phyloP scores from a whole-genome alignment of 1,140 invertebrate genomes.

The Zaprionus davidi region DNA sequence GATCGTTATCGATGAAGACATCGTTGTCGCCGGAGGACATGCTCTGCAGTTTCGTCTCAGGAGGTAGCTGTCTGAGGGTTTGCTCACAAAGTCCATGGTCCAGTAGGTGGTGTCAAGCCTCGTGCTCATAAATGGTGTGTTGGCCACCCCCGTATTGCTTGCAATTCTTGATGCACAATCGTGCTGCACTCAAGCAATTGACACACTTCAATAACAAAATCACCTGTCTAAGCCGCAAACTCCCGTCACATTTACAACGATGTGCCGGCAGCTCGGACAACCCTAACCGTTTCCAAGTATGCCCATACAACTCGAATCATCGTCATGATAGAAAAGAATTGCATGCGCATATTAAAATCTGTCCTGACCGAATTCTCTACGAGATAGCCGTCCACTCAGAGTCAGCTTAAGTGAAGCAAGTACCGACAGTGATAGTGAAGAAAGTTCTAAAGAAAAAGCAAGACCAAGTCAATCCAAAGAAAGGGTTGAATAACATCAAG shows the following conservation, averaged over 20 bases:
- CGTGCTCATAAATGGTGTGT: constrained; percentile 11
- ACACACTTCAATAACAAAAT: too few species aligned
- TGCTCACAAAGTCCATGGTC: constrained; percentile 64
- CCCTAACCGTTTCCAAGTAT: neutral
- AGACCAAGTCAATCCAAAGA: too few species aligned
- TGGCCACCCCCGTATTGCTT: neutral
- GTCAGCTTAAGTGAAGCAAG: too few species aligned
- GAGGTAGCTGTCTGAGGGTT: constrained; percentile 72
- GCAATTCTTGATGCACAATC: too few species aligned
- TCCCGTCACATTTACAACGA: constrained; percentile 21
- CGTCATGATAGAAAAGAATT: neutral
- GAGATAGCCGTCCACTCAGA: neutral
- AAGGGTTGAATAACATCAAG: too few species aligned
- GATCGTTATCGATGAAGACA: constrained; percentile 71
- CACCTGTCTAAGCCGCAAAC: too few species aligned
- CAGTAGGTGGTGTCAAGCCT: constrained; percentile 60
- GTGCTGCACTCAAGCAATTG: too few species aligned
- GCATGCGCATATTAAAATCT: constrained; percentile 13
- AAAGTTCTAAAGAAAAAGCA: too few species aligned
- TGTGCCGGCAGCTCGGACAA: constrained; percentile 3
- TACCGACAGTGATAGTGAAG: too few species aligned
- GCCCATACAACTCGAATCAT: constrained; percentile 31
- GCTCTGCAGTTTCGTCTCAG: constrained; percentile 62
- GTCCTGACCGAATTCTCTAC: neutral
- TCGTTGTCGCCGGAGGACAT: constrained; percentile 84